Evolutionary conservation across 1,140 invertebrate genomes (phyloP).

Genomic region (Dinoponera quadriceps): DNA sequence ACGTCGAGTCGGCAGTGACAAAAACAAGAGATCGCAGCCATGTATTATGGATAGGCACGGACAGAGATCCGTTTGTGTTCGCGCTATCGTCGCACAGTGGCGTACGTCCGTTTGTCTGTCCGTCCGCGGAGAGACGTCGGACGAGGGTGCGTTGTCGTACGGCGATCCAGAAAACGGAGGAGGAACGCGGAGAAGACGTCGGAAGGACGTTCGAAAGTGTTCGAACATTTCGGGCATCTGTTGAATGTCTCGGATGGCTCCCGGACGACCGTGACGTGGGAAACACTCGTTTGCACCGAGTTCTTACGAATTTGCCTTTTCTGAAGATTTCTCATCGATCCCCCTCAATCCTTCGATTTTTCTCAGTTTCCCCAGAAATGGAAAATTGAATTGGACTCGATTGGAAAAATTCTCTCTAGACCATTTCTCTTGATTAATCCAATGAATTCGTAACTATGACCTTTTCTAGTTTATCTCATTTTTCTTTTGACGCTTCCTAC

Average conservation of each 20-base stretch:
- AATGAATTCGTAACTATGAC: too few species aligned
- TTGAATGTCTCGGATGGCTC: slow-evolving; percentile 1
- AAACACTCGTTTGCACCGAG: background rate
- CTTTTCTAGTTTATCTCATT: too few species aligned
- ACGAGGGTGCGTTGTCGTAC: slow-evolving; percentile 21
- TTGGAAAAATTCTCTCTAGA: background rate
- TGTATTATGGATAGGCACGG: slow-evolving; percentile 71
- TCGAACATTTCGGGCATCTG: slow-evolving; percentile 52
- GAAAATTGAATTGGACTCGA: background rate
- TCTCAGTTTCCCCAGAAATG: background rate
- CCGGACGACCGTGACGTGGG: background rate
- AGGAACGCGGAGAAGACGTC: slow-evolving; percentile 17
- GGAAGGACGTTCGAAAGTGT: slow-evolving; percentile 17
- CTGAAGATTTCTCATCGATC: background rate
- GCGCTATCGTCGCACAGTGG: slow-evolving; percentile 68
- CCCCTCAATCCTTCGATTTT: background rate
- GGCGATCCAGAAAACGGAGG: background rate
- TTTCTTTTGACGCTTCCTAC: background rate
- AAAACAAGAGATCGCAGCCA: slow-evolving; percentile 71
- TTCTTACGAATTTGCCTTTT: background rate
- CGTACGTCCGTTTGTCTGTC: slow-evolving; percentile 34
- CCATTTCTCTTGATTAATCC: too few species aligned
- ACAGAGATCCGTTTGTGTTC: slow-evolving; percentile 80
- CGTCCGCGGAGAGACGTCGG: slow-evolving; percentile 1
- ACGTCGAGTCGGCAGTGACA: slow-evolving; percentile 65